Evolutionary conservation across 1,140 invertebrate species (phyloP).

Genomic region (Ganaspis sp.): DNA sequence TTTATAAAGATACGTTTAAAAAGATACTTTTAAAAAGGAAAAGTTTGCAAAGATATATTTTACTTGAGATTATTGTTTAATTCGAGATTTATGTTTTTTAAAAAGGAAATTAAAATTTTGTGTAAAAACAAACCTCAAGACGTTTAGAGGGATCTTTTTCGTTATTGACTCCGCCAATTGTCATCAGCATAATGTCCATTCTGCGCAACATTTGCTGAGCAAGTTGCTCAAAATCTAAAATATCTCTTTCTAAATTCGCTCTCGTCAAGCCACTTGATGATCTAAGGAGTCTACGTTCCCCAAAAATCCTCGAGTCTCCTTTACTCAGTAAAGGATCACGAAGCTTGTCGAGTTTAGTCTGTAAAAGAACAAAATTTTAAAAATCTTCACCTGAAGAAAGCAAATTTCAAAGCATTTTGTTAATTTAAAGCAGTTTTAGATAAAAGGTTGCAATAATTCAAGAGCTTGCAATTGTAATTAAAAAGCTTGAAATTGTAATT

Average conservation of each 20-base stretch:
- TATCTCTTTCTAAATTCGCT: slow-evolving; percentile 72
- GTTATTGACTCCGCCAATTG: slow-evolving; percentile 80
- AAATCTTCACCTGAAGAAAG: neutral
- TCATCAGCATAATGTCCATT: slow-evolving; percentile 82
- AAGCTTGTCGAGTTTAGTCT: slow-evolving; percentile 54
- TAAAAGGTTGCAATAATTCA: too few relatives aligned
- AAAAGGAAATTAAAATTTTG: too few relatives aligned
- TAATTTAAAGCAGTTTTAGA: too few relatives aligned
- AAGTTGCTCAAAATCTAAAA: slow-evolving; percentile 78
- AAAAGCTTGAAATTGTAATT: too few relatives aligned
- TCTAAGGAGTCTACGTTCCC: slow-evolving; percentile 44
- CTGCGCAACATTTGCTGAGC: slow-evolving; percentile 81
- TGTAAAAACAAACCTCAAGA: too few relatives aligned
- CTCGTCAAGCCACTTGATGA: slow-evolving; percentile 59
- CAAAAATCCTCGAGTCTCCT: slow-evolving; percentile 34
- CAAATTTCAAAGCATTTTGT: neutral
- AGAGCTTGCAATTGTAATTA: too few relatives aligned
- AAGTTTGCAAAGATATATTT: too few relatives aligned
- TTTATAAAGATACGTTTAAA: too few relatives aligned
- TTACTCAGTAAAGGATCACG: slow-evolving; percentile 29
- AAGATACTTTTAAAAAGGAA: too few relatives aligned
- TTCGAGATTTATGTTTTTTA: too few relatives aligned
- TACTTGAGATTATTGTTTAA: too few relatives aligned
- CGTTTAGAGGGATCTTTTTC: slow-evolving; percentile 82
- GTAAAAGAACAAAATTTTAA: slow-evolving; percentile 37